Conservation (phyloP, 2,797 vertebrate genomes). For the Paguma larvata region DNA sequence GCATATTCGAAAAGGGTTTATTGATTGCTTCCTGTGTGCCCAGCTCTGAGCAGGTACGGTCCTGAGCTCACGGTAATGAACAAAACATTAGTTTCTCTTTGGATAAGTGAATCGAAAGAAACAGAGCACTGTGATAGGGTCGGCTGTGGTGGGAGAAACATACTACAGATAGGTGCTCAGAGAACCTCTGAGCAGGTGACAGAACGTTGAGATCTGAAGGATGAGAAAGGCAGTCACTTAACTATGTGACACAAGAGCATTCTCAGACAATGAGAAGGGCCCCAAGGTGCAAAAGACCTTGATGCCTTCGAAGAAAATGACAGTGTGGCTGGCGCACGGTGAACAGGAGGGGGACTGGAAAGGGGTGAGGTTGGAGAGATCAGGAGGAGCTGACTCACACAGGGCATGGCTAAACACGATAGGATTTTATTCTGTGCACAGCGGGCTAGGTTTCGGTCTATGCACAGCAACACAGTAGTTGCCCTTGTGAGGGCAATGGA, state of each 20-base stretch:
- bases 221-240: not conserved
- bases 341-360: not conserved
- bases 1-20: not conserved
- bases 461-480: not conserved
- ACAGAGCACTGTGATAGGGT: not conserved
- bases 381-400: too few species aligned
- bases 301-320: not conserved
- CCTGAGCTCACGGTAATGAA: not conserved
- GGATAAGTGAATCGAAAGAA: not conserved
- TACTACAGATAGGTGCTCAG: not conserved
- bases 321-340: not conserved
- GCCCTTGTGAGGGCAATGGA: not conserved
- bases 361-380: not conserved
- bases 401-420: too few species aligned
- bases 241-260: not conserved
- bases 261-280: not conserved
- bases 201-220: not conserved
- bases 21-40: not conserved
- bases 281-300: not conserved
- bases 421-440: not conserved
- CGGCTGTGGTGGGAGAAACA: not conserved
- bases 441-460: not conserved
- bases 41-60: not conserved
- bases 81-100: not conserved
- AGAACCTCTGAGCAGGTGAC: not conserved